Evolutionary conservation across 2,888 invertebrate species (phyloP).

Genomic region (Antheraea yamamai): DNA sequence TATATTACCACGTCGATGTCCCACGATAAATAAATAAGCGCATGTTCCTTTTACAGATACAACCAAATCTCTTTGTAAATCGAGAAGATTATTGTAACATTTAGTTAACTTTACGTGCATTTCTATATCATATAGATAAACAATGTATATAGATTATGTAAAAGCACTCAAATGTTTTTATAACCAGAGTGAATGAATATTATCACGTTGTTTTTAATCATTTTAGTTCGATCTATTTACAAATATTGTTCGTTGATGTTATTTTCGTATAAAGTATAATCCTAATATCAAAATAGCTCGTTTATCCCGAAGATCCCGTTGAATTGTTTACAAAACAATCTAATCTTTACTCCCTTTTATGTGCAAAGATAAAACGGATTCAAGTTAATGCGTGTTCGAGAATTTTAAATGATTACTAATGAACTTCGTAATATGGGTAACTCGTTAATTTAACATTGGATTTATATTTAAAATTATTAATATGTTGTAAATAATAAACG

Average conservation of each 20-base stretch:
- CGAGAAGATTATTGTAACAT: no score
- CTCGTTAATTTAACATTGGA: slow-evolving; percentile 5
- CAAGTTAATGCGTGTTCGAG: slow-evolving; percentile 16
- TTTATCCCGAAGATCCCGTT: not conserved
- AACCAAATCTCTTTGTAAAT: not conserved
- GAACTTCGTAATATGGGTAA: slow-evolving; percentile 10
- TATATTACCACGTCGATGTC: no score
- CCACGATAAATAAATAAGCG: no score
- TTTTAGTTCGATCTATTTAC: not conserved
- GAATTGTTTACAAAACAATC: not conserved
- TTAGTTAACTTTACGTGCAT: no score
- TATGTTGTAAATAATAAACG: not conserved
- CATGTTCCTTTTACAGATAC: not conserved
- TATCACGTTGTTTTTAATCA: not conserved
- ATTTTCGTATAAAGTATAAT: not conserved
- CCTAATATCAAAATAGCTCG: not conserved
- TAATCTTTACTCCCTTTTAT: not conserved
- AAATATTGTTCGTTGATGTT: not conserved
- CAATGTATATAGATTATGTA: no score
- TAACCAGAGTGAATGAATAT: not conserved
- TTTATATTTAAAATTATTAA: not conserved
- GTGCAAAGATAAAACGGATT: slow-evolving; percentile 1
- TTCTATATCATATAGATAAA: no score
- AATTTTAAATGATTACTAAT: slow-evolving; percentile 20
- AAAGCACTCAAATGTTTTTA: not conserved